phyloP scores from a whole-genome alignment of 2,113 vertebrate species.

The Crocuta crocuta region DNA sequence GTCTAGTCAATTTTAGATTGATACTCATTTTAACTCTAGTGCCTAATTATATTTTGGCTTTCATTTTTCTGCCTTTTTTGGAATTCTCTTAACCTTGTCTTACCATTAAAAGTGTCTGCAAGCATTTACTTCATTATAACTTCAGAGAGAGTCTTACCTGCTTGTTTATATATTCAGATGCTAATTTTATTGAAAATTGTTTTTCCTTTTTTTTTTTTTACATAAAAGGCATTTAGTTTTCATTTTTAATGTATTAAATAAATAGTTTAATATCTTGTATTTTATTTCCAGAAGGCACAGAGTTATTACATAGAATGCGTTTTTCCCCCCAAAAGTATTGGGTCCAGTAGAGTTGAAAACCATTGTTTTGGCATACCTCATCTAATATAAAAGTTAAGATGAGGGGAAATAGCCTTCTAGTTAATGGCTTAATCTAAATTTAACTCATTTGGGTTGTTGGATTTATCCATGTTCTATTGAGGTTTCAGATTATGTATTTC shows the following conservation, averaged over 20 bases:
- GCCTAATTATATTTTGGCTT: not conserved
- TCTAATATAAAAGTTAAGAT: constrained; percentile 5
- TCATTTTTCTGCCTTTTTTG: not conserved
- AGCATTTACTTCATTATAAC: not conserved
- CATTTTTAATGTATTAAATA: not conserved
- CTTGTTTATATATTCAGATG: not conserved
- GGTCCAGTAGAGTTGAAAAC: not conserved
- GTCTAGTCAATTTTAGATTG: not conserved
- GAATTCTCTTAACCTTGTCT: not conserved
- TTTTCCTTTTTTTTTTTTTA: constrained; percentile 33
- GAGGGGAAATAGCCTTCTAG: not conserved
- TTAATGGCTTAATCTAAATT: constrained; percentile 5
- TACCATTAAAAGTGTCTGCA: not conserved
- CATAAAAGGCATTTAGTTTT: not conserved
- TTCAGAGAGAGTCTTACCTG: not conserved
- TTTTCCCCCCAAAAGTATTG: not conserved
- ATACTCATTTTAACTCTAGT: not conserved
- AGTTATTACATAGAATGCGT: not conserved
- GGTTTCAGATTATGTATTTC: not conserved
- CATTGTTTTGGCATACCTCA: not conserved
- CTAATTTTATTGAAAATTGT: constrained; percentile 15
- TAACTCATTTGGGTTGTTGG: not conserved
- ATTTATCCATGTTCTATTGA: not conserved
- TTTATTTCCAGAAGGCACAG: not conserved
- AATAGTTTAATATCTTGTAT: not conserved